Percentiles rank a stretch among this genome's conserved stretches.
phyloP scores from a whole-genome alignment of 2,797 vertebrate genomes.

The Taeniopygia guttata region DNA sequence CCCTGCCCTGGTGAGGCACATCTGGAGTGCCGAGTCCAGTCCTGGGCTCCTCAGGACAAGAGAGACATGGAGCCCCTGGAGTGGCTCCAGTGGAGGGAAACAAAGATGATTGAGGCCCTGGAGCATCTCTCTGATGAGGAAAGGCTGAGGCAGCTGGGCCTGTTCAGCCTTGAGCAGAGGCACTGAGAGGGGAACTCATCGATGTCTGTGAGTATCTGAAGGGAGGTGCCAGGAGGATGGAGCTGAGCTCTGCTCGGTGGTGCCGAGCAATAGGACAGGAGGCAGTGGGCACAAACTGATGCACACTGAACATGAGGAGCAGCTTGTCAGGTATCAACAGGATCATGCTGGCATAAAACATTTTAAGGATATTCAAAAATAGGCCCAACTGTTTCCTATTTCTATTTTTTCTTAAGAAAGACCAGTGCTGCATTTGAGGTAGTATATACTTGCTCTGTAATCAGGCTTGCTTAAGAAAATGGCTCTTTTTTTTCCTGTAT shows the following conservation, averaged over 20 bases:
- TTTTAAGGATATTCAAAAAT: background rate
- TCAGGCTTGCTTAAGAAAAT: background rate
- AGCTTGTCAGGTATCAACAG: background rate
- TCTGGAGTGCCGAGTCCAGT: background rate
- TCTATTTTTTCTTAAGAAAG: background rate
- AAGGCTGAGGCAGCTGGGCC: background rate
- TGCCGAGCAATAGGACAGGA: background rate
- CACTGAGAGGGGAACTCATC: background rate
- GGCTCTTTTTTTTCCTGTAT: background rate
- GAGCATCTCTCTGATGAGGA: background rate
- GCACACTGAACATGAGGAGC: background rate
- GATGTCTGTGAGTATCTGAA: background rate
- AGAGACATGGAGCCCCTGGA: background rate
- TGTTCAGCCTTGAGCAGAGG: background rate
- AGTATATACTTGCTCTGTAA: background rate
- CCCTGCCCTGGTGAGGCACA: background rate
- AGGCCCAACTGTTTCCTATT: background rate
- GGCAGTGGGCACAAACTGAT: background rate
- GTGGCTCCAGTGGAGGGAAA: background rate
- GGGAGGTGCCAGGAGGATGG: background rate
- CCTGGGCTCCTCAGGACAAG: background rate
- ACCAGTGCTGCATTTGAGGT: background rate
- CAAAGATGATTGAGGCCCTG: background rate
- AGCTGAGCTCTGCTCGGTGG: background rate
- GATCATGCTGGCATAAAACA: background rate